Percentiles rank a stretch among this genome's conserved stretches.
These are phyloP conservation scores for Apis dorsata DNA, from an alignment of 1,140 invertebrate genomes.

Conservation along the genomic window DNA sequence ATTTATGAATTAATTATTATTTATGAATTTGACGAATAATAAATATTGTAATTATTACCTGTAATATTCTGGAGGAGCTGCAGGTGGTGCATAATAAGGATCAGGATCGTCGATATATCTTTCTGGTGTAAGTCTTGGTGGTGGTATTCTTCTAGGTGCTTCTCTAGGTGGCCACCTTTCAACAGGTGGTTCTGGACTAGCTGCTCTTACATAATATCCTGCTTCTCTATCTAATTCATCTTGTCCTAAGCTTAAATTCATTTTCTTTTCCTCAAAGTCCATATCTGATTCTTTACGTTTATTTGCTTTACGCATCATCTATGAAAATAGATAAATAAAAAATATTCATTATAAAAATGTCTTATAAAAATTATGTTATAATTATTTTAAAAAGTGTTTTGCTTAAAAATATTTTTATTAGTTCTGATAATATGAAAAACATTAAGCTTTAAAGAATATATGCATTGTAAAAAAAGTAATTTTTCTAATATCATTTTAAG, in stretches of 20 bases:
- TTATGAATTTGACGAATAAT: neutral
- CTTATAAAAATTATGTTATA: neutral
- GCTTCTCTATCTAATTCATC: slow-evolving; percentile 95
- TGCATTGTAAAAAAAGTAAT: neutral
- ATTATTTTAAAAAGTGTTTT: neutral
- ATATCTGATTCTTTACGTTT: slow-evolving; percentile 96
- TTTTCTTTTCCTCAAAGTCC: slow-evolving; percentile 98
- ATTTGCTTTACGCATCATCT: slow-evolving; percentile 93
- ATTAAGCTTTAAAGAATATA: neutral
- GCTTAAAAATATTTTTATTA: neutral
- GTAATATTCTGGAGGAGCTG: slow-evolving; percentile 75
- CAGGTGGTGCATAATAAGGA: slow-evolving; percentile 71
- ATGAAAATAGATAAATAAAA: slow-evolving; percentile 2
- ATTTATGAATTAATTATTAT: too few species aligned
- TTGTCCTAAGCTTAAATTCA: slow-evolving; percentile 91
- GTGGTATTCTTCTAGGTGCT: slow-evolving; percentile 67
- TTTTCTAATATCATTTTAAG: neutral
- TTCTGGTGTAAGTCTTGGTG: slow-evolving; percentile 75
- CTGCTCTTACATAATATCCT: slow-evolving; percentile 86
- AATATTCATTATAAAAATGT: neutral
- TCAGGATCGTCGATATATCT: slow-evolving; percentile 76
- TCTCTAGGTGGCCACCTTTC: slow-evolving; percentile 75
- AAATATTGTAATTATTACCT: slow-evolving; percentile 60
- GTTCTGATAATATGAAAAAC: neutral
- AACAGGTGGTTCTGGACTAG: slow-evolving; percentile 78